Conservation (phyloP, 2,113 vertebrate species). For the Ramphastos sulfuratus region DNA sequence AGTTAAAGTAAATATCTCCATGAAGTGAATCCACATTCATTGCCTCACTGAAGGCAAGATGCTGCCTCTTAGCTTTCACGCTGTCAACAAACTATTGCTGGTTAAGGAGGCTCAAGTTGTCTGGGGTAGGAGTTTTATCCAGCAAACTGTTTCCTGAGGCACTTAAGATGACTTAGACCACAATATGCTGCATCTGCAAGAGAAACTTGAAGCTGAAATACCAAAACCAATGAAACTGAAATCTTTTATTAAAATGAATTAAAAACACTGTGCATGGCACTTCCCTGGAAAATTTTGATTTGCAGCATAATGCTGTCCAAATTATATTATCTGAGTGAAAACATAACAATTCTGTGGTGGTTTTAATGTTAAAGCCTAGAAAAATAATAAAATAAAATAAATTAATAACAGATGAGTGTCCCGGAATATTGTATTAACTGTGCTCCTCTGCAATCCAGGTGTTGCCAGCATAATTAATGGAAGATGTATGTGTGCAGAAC, state of each 20-base stretch:
- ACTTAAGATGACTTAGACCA: background rate
- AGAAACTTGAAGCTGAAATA: background rate
- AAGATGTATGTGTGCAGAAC: background rate
- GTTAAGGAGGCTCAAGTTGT: background rate
- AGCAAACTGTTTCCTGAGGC: background rate
- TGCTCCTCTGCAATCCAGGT: background rate
- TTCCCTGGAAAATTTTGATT: background rate
- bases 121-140: background rate
- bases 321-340: background rate
- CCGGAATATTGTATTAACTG: background rate
- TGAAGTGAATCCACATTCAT: background rate
- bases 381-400: background rate
- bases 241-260: background rate
- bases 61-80: background rate
- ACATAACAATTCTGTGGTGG: background rate
- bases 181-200: background rate
- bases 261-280: background rate
- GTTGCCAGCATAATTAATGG: background rate
- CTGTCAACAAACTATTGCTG: background rate
- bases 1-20: background rate
- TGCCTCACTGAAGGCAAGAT: background rate
- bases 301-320: background rate
- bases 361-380: background rate
- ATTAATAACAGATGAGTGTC: background rate
- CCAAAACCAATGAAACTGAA: background rate